Base-by-base conservation (phyloP, 2,888 invertebrate genomes). In the Drosophila anomalata region DNA sequence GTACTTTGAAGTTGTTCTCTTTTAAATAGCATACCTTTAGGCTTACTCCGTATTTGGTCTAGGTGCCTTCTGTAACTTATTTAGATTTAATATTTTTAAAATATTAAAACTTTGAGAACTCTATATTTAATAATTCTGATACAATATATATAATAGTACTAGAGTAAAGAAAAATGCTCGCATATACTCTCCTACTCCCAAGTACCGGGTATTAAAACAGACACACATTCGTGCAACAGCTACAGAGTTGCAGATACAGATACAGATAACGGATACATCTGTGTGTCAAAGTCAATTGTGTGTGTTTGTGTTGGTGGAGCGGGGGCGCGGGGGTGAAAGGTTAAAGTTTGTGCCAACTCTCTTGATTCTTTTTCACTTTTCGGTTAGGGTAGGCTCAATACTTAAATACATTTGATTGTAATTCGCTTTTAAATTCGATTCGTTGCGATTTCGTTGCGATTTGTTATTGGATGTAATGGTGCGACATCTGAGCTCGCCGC, bases 321-420 rank as follows among this genome's bases (percentile, higher is more conserved):
- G 7, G 41, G 48, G 5, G 7, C 11, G 9, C 7, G 58, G n/a
- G 20, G 26, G 63, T 3, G 9, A 52, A 46, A 66, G 75, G 85
- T 79, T 77, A 73, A 72, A 75, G 79, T 73, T 79, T 73, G 33
- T 69, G 58, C 29, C 47, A n/a, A 33, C 36, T 44, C 70, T 51
- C 44, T 47, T 51, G 17, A 33, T 66, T 68, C 59, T 58, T 59
- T 59, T 59, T 60, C 66, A 66, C 53, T 63, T 65, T 58, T 63
- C 53, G 61, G 63, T 36, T 36, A n/a, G 73, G 70, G 80, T 74
- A 77, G 79, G 88, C 88, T 83, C 86, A 79, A 71, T 82, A 76
- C 86, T 82, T 83, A 85, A 83, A 87, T 81, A 87, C 87, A 87
- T 83, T 83, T 86, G 83, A 83, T 83, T 87, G 83, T 83, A 87